Conservation (phyloP, 1,140 invertebrate species). For the Rhyacophila brunnea region DNA sequence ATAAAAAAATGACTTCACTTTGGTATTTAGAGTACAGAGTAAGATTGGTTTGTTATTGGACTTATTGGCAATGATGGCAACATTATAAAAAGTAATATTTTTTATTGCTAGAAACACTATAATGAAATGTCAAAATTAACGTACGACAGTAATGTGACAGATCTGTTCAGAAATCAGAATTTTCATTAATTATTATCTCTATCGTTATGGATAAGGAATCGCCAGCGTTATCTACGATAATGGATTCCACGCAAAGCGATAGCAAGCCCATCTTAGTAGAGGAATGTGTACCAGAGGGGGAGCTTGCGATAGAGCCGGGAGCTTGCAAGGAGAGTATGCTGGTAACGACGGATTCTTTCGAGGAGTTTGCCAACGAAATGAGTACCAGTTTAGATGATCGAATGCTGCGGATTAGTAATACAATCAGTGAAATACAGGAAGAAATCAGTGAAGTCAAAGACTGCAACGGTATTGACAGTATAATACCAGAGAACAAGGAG, state of each 20-base stretch:
- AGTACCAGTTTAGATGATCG: conserved; percentile 60
- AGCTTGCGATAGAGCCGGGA: conserved; percentile 6
- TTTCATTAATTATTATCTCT: background rate
- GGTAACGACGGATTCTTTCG: conserved; percentile 66
- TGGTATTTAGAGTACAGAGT: no score
- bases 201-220: background rate
- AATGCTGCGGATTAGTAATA: conserved; percentile 48
- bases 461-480: conserved; percentile 9
- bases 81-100: no score
- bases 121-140: background rate
- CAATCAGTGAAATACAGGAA: conserved; percentile 59
- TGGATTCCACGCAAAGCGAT: background rate
- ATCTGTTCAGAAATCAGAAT: background rate
- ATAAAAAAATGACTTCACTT: no score
- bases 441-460: conserved; percentile 39
- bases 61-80: no score
- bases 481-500: background rate
- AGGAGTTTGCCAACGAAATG: conserved; percentile 68
- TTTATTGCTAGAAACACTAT: background rate
- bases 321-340: conserved; percentile 60
- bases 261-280: background rate
- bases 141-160: background rate
- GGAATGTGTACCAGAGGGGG: background rate
- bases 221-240: background rate
- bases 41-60: no score